Base-by-base conservation (phyloP, 2,888 invertebrate genomes). In the Pemphredon lugubris region DNA sequence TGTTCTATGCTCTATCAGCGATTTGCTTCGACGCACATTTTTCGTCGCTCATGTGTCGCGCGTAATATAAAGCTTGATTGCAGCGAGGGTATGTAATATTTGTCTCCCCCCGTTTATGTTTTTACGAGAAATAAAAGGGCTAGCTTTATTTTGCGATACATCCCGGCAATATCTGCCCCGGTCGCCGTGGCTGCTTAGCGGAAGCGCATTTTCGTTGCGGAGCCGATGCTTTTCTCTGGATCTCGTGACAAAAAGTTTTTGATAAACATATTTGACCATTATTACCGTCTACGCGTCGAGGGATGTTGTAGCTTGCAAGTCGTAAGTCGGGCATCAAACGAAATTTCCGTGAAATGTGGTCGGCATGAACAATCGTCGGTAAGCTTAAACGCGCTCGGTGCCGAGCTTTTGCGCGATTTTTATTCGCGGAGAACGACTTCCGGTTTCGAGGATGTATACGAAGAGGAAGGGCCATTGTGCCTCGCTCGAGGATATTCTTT, bases 201-300 rank as follows among this genome's bases (percentile, higher is more conserved):
- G n/a, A n/a, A n/a, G n/a, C n/a, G n/a, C n/a, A n/a, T n/a, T n/a
- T n/a, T n/a, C n/a, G n/a, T n/a, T n/a, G n/a, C n/a, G n/a, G n/a
- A n/a, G n/a, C n/a, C n/a, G n/a, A n/a, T n/a, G n/a, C n/a, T n/a
- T n/a, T n/a, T n/a, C n/a, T n/a, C n/a, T n/a, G n/a, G n/a, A n/a
- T n/a, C n/a, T n/a, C n/a, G n/a, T n/a, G 26, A 7, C 26, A 26
- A 26, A 5, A 26, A 7, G 26, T 26, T 26, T n/a, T n/a, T n/a
- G n/a, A n/a, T n/a, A 53, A 34, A 40, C 60, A 20, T 20, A 40
- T 73, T 73, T 73, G 71, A 73, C 53, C 63, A 61, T 71, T 72
- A 67, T 71, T 55, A 66, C 54, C 53, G 50, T n/a, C n/a, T n/a
- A n/a, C n/a, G n/a, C n/a, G n/a, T n/a, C n/a, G n/a, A n/a, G n/a